Evolutionary conservation across 1,140 invertebrate genomes (phyloP).

Genomic region (Drosophila asahinai): DNA sequence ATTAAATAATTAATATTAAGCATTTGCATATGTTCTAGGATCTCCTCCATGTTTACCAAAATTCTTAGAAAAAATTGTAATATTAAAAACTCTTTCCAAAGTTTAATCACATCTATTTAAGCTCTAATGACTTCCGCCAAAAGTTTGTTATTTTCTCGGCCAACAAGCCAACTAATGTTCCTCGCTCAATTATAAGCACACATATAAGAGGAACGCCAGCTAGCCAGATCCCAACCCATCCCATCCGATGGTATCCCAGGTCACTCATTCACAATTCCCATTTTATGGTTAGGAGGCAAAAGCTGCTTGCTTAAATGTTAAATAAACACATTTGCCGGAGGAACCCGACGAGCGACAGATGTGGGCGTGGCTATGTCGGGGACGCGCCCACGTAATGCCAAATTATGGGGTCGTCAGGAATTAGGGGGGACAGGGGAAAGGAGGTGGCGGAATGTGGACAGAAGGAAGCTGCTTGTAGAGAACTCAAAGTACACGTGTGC

Average conservation of each 20-base stretch:
- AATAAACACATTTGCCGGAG: constrained; percentile 53
- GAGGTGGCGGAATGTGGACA: constrained; percentile 7
- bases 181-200: constrained; percentile 20
- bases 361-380: constrained; percentile 20
- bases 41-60: neutral
- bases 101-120: constrained; percentile 19
- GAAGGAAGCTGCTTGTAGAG: constrained; percentile 31
- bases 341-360: constrained; percentile 1
- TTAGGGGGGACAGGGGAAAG: constrained; percentile 13
- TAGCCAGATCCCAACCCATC: constrained; percentile 14
- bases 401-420: constrained; percentile 60
- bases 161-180: constrained; percentile 5
- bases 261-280: constrained; percentile 33
- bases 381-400: constrained; percentile 53
- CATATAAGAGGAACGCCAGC: constrained; percentile 5
- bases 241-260: constrained; percentile 1
- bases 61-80: neutral
- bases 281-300: constrained; percentile 32
- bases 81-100: neutral
- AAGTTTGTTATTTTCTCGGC: constrained; percentile 1
- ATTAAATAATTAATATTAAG: neutral
- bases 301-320: constrained; percentile 56
- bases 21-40: neutral
- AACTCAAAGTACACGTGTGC: constrained; percentile 71
- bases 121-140: constrained; percentile 19